These are phyloP conservation scores for Picathartes gymnocephalus DNA, from an alignment of 2,113 vertebrate species.

Conservation along the genomic window DNA sequence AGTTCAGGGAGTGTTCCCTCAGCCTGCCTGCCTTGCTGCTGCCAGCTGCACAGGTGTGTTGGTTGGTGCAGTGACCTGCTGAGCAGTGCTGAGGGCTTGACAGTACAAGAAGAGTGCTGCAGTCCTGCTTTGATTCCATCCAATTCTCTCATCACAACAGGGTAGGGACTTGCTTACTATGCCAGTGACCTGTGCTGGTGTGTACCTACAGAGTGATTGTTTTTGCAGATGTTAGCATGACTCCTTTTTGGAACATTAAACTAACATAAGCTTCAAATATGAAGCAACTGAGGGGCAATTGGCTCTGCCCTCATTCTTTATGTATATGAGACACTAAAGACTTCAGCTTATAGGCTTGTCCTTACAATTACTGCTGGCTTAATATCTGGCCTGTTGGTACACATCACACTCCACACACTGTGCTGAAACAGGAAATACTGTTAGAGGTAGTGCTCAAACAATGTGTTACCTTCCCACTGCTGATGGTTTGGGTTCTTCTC, in stretches of 20 bases:
- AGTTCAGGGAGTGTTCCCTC: not conserved
- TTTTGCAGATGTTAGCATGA: not conserved
- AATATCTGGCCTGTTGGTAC: not conserved
- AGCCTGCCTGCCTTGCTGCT: accelerated
- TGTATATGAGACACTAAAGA: not conserved
- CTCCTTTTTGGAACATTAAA: not conserved
- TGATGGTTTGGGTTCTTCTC: not conserved
- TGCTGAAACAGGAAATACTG: not conserved
- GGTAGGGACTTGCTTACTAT: not conserved
- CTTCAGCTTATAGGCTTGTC: not conserved
- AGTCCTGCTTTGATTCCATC: not conserved
- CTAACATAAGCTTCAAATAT: not conserved
- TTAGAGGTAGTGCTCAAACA: not conserved
- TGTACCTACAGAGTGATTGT: accelerated
- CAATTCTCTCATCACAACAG: not conserved
- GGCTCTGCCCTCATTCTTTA: not conserved
- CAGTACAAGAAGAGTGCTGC: not conserved
- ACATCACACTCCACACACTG: accelerated
- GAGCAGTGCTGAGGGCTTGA: not conserved
- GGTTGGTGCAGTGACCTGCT: not conserved
- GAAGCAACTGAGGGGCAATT: not conserved
- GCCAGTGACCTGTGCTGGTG: not conserved
- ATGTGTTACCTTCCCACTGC: not conserved
- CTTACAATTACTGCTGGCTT: not conserved
- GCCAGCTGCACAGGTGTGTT: not conserved